Evolutionary conservation across 1,140 invertebrate species (phyloP), one percentile per base, ranked within the genome.

Genomic region (Apis mellifera): DNA sequence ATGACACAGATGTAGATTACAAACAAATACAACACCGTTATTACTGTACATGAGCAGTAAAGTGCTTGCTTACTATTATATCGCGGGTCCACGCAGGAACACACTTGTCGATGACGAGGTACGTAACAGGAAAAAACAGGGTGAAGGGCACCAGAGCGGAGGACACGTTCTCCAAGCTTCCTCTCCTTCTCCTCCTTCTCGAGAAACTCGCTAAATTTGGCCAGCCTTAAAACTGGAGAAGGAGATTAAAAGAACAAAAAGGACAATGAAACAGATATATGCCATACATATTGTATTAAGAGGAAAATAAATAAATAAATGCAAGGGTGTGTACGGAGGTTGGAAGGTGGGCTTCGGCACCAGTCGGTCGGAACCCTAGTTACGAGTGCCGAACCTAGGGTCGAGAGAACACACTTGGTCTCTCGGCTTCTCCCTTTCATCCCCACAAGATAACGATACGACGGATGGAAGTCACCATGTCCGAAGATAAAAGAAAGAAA

Each of bases 351-450:
- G 90, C 90, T 88, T 92, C 86, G 89, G 94, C 93, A 91, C 93
- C 92, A 90, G 93, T 90, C 89, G 92, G 91, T 93, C 90, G 93
- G 93, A 94, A 93, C 93, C 93, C 94, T 94, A 94, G 94, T 94
- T 94, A 94, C 94, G 94, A 94, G 94, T 94, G 90, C 94, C 93
- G 94, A 93, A 90, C 93, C 93, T 94, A 94, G 94, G 93, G 92
- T 91, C 92, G 93, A 94, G 93, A 92, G 87, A 82, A 62, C 73
- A n/a, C 26, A 55, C 54, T 66, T 23, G 65, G 84, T 87, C 91
- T 92, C 91, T 93, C 90, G 92, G 84, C 86, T 92, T 93, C 82
- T 93, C 82, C 59, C 23, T 84, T 73, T 64, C 26, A 32, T 42
- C 19, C 42, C 60, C 54, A n/a, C 50, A 11, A 54, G 26, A 26